These are phyloP conservation scores for Sus cebifrons DNA, from an alignment of 2,797 vertebrate species.

Conservation along the genomic window DNA sequence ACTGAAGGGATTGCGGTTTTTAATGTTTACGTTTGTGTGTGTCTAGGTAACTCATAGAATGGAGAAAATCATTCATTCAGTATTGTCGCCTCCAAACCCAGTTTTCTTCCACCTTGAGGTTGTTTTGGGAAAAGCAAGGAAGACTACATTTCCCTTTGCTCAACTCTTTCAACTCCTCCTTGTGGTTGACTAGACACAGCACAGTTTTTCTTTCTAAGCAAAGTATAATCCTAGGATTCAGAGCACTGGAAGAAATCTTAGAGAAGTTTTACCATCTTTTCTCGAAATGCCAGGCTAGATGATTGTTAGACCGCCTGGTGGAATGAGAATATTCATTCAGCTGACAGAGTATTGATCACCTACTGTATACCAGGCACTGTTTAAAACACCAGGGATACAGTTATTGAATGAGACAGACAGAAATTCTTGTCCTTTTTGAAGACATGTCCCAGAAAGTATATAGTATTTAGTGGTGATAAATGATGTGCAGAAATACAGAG, in stretches of 20 bases:
- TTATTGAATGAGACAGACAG: not conserved
- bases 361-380: not conserved
- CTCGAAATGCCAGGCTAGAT: not conserved
- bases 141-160: slow-evolving; percentile 12
- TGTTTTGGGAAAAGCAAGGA: slow-evolving; percentile 68
- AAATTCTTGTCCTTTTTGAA: not conserved
- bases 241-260: slow-evolving; percentile 9
- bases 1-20: not conserved
- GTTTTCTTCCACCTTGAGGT: slow-evolving; percentile 79
- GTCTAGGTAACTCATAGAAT: slow-evolving; percentile 15
- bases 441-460: not conserved
- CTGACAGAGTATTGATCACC: not conserved
- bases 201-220: slow-evolving; percentile 80
- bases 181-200: slow-evolving; percentile 72
- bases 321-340: not conserved
- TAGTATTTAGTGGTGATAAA: not conserved
- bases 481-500: not conserved
- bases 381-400: not conserved
- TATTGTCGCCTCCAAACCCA: not conserved
- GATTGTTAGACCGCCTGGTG: not conserved
- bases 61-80: slow-evolving; percentile 73
- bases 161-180: slow-evolving; percentile 75
- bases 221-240: slow-evolving; percentile 57
- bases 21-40: slow-evolving; percentile 19
- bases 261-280: not conserved